These are phyloP conservation scores for Penaeus monodon DNA, from an alignment of 2,888 invertebrate species.

Conservation along the genomic window DNA sequence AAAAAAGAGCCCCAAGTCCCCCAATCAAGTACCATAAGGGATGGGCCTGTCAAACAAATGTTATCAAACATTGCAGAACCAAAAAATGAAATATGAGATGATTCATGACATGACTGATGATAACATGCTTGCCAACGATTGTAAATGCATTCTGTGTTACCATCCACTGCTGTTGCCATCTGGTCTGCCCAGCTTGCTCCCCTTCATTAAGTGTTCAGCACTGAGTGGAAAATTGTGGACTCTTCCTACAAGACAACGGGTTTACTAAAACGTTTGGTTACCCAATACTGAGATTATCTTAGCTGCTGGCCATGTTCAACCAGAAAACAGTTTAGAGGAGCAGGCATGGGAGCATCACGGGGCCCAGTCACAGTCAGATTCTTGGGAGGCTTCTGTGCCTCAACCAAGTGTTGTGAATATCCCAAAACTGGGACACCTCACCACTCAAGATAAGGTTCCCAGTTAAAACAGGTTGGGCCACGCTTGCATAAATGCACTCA, in stretches of 20 bases:
- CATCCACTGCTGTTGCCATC: slow-evolving; percentile 31
- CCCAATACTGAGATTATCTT: slow-evolving; percentile 35
- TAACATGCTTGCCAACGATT: slow-evolving; percentile 27
- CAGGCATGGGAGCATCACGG: slow-evolving; percentile 26
- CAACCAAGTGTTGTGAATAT: background rate
- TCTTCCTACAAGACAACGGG: slow-evolving; percentile 2
- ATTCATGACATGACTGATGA: slow-evolving; percentile 30
- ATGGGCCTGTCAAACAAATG: slow-evolving; percentile 6
- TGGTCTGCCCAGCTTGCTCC: background rate
- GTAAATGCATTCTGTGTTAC: slow-evolving; percentile 43
- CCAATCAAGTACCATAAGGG: slow-evolving; percentile 12
- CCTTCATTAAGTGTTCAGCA: slow-evolving; percentile 3
- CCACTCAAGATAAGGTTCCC: background rate
- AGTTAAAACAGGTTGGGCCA: too few relatives aligned
- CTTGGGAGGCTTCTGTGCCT: background rate
- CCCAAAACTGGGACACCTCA: slow-evolving; percentile 1
- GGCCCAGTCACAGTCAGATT: slow-evolving; percentile 28
- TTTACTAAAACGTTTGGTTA: slow-evolving; percentile 22
- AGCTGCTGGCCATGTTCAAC: slow-evolving; percentile 17
- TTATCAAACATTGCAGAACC: background rate
- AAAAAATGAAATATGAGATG: background rate
- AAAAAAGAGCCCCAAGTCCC: slow-evolving; percentile 8
- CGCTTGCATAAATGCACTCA: too few relatives aligned
- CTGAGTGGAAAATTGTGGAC: background rate
- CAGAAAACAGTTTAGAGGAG: background rate